These are phyloP conservation scores for Vireo altiloquus DNA, from an alignment of 2,113 vertebrate species.

Conservation along the genomic window DNA sequence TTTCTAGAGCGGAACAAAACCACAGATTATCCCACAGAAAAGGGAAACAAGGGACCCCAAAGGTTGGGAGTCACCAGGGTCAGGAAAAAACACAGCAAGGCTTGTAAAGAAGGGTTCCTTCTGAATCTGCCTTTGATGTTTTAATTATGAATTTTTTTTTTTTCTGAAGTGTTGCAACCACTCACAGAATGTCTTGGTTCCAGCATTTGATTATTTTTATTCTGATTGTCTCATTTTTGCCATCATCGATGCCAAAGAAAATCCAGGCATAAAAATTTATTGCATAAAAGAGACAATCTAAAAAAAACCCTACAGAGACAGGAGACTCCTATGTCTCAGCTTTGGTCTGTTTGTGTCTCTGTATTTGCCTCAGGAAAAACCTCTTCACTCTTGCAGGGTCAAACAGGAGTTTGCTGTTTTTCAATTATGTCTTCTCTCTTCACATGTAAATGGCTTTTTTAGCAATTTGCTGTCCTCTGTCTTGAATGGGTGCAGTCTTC, in stretches of 20 bases:
- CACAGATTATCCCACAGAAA: background rate
- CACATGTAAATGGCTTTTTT: background rate
- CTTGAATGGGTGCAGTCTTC: background rate
- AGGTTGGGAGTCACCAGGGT: constrained; percentile 14
- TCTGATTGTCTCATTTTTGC: constrained; percentile 23
- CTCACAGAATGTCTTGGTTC: background rate
- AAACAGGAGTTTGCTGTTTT: background rate
- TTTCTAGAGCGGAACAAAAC: background rate
- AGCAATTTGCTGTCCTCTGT: background rate
- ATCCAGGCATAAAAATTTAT: background rate
- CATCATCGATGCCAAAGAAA: constrained; percentile 33
- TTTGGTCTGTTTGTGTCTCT: background rate
- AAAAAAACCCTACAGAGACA: background rate
- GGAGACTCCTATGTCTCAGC: background rate
- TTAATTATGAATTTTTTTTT: background rate
- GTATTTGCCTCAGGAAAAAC: background rate
- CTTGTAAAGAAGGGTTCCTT: background rate
- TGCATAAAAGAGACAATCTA: background rate
- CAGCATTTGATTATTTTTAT: background rate
- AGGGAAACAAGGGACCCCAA: background rate
- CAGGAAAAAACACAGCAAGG: constrained; percentile 33
- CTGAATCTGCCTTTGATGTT: constrained; percentile 40
- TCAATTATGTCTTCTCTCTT: background rate
- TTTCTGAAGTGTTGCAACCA: background rate
- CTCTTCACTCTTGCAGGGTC: background rate